These are phyloP conservation scores for Nyctibius grandis DNA, from an alignment of 2,797 vertebrate genomes.

Conservation along the genomic window DNA sequence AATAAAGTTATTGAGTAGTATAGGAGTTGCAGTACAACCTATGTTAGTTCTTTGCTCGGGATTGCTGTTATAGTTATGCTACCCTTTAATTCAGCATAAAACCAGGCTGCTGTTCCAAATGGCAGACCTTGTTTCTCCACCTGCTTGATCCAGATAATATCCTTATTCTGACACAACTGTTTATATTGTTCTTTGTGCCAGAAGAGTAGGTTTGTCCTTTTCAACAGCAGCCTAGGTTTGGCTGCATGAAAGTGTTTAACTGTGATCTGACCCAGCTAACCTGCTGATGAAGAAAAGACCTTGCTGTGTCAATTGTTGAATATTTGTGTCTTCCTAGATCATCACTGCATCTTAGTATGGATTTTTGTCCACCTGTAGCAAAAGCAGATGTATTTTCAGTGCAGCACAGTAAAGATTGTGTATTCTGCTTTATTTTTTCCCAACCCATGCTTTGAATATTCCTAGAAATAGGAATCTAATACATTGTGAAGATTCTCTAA, in stretches of 20 bases:
- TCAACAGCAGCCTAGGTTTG: background rate
- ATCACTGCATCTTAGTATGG: background rate
- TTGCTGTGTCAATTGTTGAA: background rate
- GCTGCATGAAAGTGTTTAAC: background rate
- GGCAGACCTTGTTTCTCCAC: background rate
- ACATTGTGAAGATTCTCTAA: fast-evolving
- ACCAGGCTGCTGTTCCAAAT: background rate
- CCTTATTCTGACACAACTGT: background rate
- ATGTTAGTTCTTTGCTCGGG: background rate
- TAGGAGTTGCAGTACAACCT: background rate
- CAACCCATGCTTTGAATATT: background rate
- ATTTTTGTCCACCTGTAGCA: background rate
- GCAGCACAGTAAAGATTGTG: background rate
- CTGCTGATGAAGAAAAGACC: background rate
- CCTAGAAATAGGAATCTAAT: background rate
- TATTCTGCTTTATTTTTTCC: background rate
- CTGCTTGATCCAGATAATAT: background rate
- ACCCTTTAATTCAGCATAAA: background rate
- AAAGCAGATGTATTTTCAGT: background rate
- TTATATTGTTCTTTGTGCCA: background rate
- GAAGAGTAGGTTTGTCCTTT: background rate
- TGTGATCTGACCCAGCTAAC: background rate
- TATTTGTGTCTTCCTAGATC: background rate
- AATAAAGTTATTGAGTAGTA: background rate
- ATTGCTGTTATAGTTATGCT: background rate